Base-by-base conservation (phyloP, 2,797 vertebrate genomes). In the Rhinoraja longicauda region DNA sequence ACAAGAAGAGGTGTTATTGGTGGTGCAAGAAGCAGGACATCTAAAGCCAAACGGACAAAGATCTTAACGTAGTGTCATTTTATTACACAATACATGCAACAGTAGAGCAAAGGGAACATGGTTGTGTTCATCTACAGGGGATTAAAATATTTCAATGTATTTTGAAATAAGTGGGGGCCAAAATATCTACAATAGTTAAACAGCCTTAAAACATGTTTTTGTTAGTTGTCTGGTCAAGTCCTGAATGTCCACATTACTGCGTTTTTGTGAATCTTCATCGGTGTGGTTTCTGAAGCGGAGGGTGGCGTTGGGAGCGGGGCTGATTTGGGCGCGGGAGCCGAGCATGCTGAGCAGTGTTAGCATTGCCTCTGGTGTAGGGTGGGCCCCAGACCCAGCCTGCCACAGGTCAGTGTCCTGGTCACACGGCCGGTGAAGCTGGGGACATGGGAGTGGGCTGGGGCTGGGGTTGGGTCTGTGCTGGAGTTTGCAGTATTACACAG, bases 241-340 rank as follows among this genome's bases (percentile, higher is more conserved):
- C 94, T 95, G 94, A 95, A 94, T 95, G 94, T 95, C 93, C 94
- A 93, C 53, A 93, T 95, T 95, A 94, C 94, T 93, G 21, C 79
- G 90, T 95, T 94, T 94, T 96, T 95, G 67, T 94, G 94, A 95
- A 93, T 95, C 96, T 95, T 95, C 82, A 0, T 94, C 95, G 94
- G 95, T 95, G 95, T 95, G 72, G 88, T 67, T 36, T 32, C 24
- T 67, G 62, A 88, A 88, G 36, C 84, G 67, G 84, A 88, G 59
- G 32, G 67, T 67, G 29, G 84, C 17, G 36, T 67, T n/a, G 67
- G 84, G 88, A 62, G 84, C 62, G 39, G 39, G 13, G 24, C 36
- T 9, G n/a, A 62, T 79, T 62, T n/a, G n/a, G 59, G 92, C 57
- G n/a, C 24, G 26, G 21, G 64, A 67, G 12, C 90, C 90, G 13